These are phyloP conservation scores for Nephrotoma appendiculata DNA, from an alignment of 2,888 invertebrate genomes.

Conservation along the genomic window DNA sequence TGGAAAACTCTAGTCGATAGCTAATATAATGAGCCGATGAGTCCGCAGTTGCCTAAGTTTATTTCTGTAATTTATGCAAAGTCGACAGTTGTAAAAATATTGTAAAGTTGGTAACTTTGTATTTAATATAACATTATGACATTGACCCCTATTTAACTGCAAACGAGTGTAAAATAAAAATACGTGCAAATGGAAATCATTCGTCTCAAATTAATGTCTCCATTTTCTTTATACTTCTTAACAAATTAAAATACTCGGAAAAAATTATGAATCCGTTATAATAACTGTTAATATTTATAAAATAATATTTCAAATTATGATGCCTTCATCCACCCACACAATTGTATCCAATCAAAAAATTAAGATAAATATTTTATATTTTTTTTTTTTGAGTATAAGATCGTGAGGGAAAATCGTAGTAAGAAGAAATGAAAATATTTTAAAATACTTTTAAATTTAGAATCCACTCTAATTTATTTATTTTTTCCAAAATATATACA, in stretches of 20 bases:
- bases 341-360: neutral
- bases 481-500: neutral
- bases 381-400: neutral
- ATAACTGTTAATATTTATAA: neutral
- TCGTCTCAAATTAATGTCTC: neutral
- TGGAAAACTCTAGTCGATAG: too few relatives aligned
- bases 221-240: neutral
- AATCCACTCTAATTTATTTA: neutral
- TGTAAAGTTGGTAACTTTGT: too few relatives aligned
- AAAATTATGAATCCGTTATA: neutral
- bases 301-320: neutral
- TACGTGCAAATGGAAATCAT: neutral
- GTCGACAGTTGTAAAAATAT: too few relatives aligned
- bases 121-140: too few relatives aligned
- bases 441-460: neutral
- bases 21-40: too few relatives aligned
- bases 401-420: neutral
- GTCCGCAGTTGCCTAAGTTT: too few relatives aligned
- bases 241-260: neutral
- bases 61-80: too few relatives aligned
- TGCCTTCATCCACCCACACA: neutral
- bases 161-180: too few relatives aligned
- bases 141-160: too few relatives aligned
- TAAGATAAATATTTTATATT: neutral
- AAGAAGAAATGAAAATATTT: neutral